A percentile compares a stretch with the other conserved stretches of the same genome.
These are phyloP conservation scores for Grapholita molesta DNA, from an alignment of 1,140 invertebrate species.

Conservation along the genomic window DNA sequence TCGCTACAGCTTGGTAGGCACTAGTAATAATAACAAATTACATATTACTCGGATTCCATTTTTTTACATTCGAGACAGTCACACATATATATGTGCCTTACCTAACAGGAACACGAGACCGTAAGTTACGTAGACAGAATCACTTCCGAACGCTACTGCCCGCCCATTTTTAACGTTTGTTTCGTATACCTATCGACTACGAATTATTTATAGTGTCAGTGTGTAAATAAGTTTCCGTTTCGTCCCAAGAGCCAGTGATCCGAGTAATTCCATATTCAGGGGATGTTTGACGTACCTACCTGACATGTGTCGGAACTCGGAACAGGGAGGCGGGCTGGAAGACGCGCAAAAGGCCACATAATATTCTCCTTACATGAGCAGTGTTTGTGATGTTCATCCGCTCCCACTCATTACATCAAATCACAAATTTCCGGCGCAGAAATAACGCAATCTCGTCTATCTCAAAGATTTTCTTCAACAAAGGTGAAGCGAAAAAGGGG, in stretches of 20 bases:
- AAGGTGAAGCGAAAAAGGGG: conserved; percentile 3
- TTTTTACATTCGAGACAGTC: too few relatives aligned
- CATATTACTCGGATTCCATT: too few relatives aligned
- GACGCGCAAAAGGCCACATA: not conserved
- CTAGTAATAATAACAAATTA: too few relatives aligned
- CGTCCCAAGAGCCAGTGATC: conserved; percentile 24
- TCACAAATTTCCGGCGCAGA: not conserved
- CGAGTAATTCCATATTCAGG: conserved; percentile 35
- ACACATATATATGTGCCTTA: too few relatives aligned
- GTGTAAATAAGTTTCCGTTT: conserved; percentile 27
- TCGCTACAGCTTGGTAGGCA: not conserved
- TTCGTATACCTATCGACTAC: not conserved
- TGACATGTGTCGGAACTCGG: conserved; percentile 29
- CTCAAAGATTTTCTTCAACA: not conserved
- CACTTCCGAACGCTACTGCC: not conserved
- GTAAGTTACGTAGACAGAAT: not conserved
- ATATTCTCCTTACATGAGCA: not conserved
- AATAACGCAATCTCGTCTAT: not conserved
- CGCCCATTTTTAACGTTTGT: not conserved
- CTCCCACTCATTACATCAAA: not conserved
- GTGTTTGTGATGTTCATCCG: not conserved
- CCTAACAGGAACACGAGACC: too few relatives aligned
- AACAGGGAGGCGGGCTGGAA: not conserved
- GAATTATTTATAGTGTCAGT: conserved; percentile 11
- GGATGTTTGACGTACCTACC: conserved; percentile 27